phyloP scores from a whole-genome alignment of 2,888 invertebrate species.

The Drosophila rellima region DNA sequence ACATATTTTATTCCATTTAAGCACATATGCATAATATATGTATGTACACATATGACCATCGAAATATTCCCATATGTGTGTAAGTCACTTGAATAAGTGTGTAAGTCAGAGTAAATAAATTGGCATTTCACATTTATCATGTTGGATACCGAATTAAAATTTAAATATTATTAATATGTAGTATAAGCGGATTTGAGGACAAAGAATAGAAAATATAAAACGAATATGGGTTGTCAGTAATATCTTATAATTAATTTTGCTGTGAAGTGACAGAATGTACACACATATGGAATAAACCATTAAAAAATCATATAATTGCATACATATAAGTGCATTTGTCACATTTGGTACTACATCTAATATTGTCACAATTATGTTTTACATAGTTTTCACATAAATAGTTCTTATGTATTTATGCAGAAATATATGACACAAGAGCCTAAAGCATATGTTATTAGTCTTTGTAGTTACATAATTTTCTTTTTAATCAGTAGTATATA shows the following conservation, averaged over 20 bases:
- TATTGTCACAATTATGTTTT: slow-evolving; percentile 27
- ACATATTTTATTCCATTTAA: background rate
- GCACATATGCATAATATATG: background rate
- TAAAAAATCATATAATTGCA: background rate
- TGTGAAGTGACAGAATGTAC: background rate
- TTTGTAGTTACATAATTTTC: slow-evolving; percentile 20
- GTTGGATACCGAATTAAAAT: too few relatives aligned
- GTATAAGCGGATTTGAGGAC: background rate
- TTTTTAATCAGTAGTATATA: background rate
- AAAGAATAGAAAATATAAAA: too few relatives aligned
- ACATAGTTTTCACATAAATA: slow-evolving; percentile 7
- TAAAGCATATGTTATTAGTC: slow-evolving; percentile 18
- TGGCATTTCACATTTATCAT: too few relatives aligned
- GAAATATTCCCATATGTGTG: background rate
- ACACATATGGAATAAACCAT: background rate
- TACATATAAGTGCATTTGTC: slow-evolving; percentile 14
- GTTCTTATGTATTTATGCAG: slow-evolving; percentile 4
- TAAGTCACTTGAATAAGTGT: too few relatives aligned
- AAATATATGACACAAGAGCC: background rate
- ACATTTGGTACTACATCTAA: slow-evolving; percentile 30
- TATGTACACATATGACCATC: background rate
- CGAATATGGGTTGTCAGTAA: too few relatives aligned
- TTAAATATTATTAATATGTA: background rate
- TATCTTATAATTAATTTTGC: too few relatives aligned
- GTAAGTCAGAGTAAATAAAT: too few relatives aligned